Base-by-base conservation (phyloP, 2,888 invertebrate genomes). In the Allolobophora icterica region DNA sequence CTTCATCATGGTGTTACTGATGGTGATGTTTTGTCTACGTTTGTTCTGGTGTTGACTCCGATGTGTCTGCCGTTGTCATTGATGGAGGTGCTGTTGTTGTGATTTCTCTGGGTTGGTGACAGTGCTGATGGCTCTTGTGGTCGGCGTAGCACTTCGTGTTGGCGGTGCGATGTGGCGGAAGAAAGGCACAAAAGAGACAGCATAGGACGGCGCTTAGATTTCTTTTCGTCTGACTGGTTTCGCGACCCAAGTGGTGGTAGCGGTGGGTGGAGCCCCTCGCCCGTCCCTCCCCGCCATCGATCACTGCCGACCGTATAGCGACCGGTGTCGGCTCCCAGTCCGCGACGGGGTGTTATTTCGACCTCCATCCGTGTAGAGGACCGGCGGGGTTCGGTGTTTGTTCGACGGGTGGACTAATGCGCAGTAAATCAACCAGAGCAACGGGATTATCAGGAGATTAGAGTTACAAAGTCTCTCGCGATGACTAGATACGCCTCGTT, bases 341-440 rank as follows among this genome's bases (percentile, higher is more conserved):
- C n/a, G 71, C 30, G 71, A 71, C 13, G 30, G 71, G 71, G 71
- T n/a, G 71, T 71, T 71, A 71, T 71, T 71, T 71, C 71, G 71
- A n/a, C 71, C 71, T 30, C 30, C 71, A 5, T 11, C 71, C n/a
- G 17, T 13, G 71, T 8, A 8, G 71, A n/a, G 30, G n/a, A n/a
- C 30, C n/a, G 52, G 52, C n/a, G n/a, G 19, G 71, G n/a, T n/a
- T n/a, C n/a, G 71, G 30, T n/a, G 71, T 71, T 71, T n/a, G 71
- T 71, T 71, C 71, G 71, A 71, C 71, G 71, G n/a, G 71, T n/a
- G 71, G 30, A 71, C n/a, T 71, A 71, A 71, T 71, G 71, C 71
- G 71, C 71, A n/a, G 0, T 71, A 71, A 71, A n/a, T 71, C 71
- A 71, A n/a, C 11, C 71, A 71, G 71, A 30, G 30, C 71, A 71